Base-by-base conservation (phyloP, 2,797 vertebrate genomes). In the Hybognathus amarus region DNA sequence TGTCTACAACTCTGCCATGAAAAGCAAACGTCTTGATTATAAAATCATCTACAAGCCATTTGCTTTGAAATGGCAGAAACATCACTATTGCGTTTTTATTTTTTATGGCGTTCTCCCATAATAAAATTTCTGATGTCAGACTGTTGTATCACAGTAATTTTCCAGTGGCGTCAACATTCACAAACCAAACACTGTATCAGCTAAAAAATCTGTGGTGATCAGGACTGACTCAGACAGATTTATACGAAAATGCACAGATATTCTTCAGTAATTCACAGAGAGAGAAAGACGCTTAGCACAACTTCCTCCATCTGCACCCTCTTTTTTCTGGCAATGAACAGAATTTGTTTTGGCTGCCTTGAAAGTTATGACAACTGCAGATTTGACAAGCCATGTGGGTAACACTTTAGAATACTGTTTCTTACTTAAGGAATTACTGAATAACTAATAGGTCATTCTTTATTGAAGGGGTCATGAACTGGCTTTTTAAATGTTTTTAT, bases 281-380 rank as follows among this genome's bases (percentile, higher is more conserved):
- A 87, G 56, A 33, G 52, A 83, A 59, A 79, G 47, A 69, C 69
- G 80, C 80, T 83, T 80, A 88, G 45, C 24, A 50, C 56, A 5
- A 59, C 70, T 66, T 86, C 63, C 61, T 78, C 87, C 85, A 87
- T 87, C 85, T 87, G 87, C 71, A 45, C 42, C 67, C 63, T 36
- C 13, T 42, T 42, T 67, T 80, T 84, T 80, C 79, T 87, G 87
- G 78, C 81, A 81, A 64, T 27, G 69, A 52, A 33, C 54, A 84
- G 33, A 54, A 85, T 85, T 84, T 85, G 77, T 83, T 87, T 85
- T 71, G 85, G 85, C 85, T 87, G 83, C 61, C 33, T 85, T 80
- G 61, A 59, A 83, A 83, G 68, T 86, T 86, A 76, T 88, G 85
- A 80, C 80, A 77, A 59, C 45, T 75, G 81, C 85, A 80, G 63